Conservation (phyloP, 2,113 vertebrate genomes). For the Cyprinodon variegatus region DNA sequence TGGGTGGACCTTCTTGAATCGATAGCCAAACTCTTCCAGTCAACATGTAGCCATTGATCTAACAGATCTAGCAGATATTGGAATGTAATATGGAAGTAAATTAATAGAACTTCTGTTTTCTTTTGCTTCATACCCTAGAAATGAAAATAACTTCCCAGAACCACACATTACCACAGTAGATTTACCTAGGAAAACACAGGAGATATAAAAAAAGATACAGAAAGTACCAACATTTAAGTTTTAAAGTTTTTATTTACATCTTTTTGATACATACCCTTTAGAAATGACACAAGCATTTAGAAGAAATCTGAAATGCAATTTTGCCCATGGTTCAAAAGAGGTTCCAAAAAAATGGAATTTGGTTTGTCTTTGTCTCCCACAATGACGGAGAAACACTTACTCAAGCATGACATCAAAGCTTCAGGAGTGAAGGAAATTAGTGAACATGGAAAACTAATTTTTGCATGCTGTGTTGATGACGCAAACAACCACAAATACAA, state of each 20-base stretch:
- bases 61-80: too few relatives aligned
- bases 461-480: slow-evolving; percentile 54
- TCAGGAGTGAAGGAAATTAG: slow-evolving; percentile 39
- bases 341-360: not conserved
- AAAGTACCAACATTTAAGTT: not conserved
- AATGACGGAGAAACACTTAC: not conserved
- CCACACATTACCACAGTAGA: not conserved
- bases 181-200: not conserved
- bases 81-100: too few relatives aligned
- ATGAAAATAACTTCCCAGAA: not conserved
- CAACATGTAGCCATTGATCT: too few relatives aligned
- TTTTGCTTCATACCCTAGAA: too few relatives aligned
- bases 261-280: not conserved
- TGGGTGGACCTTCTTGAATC: too few relatives aligned
- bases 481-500: slow-evolving; percentile 10
- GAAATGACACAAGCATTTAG: not conserved
- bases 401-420: not conserved
- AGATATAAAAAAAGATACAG: not conserved
- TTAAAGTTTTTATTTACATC: not conserved
- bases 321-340: not conserved
- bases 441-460: slow-evolving; percentile 46
- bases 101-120: too few relatives aligned
- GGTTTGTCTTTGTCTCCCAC: not conserved
- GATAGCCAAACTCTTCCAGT: too few relatives aligned
- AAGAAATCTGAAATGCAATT: not conserved